A percentile compares a stretch with the other conserved stretches of the same genome.
Conservation (phyloP, 2,888 invertebrate species). For the Nipponacmea schrenckii region DNA sequence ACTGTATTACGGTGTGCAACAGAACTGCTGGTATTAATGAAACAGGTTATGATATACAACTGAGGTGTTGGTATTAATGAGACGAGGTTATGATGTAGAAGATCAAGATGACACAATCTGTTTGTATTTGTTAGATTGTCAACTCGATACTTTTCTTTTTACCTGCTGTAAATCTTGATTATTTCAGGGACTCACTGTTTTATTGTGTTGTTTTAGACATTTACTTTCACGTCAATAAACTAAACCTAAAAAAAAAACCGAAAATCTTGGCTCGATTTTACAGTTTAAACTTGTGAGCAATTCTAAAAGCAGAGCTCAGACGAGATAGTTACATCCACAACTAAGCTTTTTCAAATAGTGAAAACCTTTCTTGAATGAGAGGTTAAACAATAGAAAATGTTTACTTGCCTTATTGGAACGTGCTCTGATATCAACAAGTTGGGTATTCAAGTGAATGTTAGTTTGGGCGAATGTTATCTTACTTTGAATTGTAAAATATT, state of each 20-base stretch:
- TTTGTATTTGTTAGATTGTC: no score
- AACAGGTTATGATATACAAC: no score
- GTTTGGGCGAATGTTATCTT: slow-evolving; percentile 4
- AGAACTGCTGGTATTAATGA: no score
- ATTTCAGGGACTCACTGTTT: no score
- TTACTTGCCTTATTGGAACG: slow-evolving; percentile 7
- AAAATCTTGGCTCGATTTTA: neutral
- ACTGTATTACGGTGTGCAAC: no score
- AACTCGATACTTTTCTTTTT: no score
- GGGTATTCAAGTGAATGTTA: neutral
- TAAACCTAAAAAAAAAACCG: neutral
- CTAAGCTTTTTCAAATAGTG: neutral
- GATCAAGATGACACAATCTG: no score
- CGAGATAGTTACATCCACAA: slow-evolving; percentile 4
- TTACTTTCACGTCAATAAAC: neutral
- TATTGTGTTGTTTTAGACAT: no score
- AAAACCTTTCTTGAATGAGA: slow-evolving; percentile 6
- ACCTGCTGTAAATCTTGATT: no score
- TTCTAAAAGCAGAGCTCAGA: neutral
- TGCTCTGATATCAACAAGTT: neutral
- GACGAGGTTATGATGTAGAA: no score
- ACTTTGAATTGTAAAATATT: neutral
- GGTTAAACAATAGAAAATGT: neutral
- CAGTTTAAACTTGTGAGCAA: neutral
- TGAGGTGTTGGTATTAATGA: no score